Percentiles rank a stretch among this genome's conserved stretches.
phyloP scores from a whole-genome alignment of 2,113 vertebrate species.

The Nycticryphes semicollaris region DNA sequence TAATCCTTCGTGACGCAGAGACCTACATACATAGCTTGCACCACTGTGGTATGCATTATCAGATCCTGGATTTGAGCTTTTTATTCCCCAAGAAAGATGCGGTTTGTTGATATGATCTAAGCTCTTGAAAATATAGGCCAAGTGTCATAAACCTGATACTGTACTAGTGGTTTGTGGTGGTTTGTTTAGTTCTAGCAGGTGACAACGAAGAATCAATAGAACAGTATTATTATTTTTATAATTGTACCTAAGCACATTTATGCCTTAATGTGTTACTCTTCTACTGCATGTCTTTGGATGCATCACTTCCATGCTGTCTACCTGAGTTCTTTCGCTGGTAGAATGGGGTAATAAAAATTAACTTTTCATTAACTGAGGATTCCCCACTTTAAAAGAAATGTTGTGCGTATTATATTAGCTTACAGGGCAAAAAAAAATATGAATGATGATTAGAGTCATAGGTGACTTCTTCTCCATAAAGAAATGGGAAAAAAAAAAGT shows the following conservation, averaged over 20 bases:
- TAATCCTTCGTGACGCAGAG: neutral
- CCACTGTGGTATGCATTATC: neutral
- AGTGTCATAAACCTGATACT: neutral
- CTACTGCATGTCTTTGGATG: neutral
- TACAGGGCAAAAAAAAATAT: neutral
- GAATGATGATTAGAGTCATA: neutral
- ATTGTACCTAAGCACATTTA: neutral
- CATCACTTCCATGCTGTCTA: neutral
- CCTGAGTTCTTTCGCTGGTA: neutral
- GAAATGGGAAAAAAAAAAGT: neutral
- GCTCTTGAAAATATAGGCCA: neutral
- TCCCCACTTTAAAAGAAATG: neutral
- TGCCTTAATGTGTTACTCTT: neutral
- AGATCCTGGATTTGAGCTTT: neutral
- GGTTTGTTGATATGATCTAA: neutral
- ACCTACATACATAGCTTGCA: neutral
- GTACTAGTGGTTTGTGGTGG: neutral
- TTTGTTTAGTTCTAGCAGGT: neutral
- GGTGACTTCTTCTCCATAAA: neutral
- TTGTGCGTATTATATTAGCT: neutral
- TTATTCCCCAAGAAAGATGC: neutral
- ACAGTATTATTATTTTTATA: neutral
- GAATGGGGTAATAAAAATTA: neutral
- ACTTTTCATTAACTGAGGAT: neutral
- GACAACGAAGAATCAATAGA: neutral